Conservation (phyloP, 2,888 invertebrate species). For the Malachius bipustulatus region DNA sequence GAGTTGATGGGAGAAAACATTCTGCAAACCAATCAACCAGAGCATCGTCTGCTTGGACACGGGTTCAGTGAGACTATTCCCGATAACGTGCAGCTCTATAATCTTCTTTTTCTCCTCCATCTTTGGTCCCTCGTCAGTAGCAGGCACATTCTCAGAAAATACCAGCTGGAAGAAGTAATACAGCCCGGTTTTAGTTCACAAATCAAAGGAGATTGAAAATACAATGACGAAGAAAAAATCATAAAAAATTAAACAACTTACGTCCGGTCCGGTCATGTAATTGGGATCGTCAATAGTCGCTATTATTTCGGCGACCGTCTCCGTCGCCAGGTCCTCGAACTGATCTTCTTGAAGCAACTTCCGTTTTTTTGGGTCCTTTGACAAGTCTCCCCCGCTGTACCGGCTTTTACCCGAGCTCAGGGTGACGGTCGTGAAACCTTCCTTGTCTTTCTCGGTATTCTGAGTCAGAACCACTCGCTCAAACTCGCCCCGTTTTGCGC, state of each 20-base stretch:
- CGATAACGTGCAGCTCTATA: constrained; percentile 89
- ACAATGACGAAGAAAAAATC: neutral
- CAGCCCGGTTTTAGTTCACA: neutral
- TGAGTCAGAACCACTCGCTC: constrained; percentile 50
- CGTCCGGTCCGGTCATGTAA: constrained; percentile 73
- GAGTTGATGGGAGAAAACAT: constrained; percentile 89
- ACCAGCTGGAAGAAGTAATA: constrained; percentile 41
- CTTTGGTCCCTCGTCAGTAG: constrained; percentile 81
- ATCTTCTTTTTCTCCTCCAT: constrained; percentile 78
- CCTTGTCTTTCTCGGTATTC: constrained; percentile 44
- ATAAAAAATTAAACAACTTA: constrained; percentile 38
- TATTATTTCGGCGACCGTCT: constrained; percentile 70
- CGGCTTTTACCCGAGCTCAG: constrained; percentile 44
- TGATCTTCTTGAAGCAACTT: constrained; percentile 37
- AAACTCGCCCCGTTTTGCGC: constrained; percentile 45
- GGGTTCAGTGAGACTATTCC: constrained; percentile 78
- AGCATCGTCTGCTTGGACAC: constrained; percentile 85
- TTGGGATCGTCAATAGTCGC: constrained; percentile 74
- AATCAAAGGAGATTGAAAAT: neutral
- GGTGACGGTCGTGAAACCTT: constrained; percentile 55
- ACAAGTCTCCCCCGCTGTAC: constrained; percentile 4
- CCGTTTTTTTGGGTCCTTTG: constrained; percentile 31
- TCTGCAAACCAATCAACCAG: constrained; percentile 86
- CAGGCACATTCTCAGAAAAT: constrained; percentile 71
- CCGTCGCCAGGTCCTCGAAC: constrained; percentile 63